Evolutionary conservation across 1,140 invertebrate species (phyloP).

Genomic region (Euura lappo): DNA sequence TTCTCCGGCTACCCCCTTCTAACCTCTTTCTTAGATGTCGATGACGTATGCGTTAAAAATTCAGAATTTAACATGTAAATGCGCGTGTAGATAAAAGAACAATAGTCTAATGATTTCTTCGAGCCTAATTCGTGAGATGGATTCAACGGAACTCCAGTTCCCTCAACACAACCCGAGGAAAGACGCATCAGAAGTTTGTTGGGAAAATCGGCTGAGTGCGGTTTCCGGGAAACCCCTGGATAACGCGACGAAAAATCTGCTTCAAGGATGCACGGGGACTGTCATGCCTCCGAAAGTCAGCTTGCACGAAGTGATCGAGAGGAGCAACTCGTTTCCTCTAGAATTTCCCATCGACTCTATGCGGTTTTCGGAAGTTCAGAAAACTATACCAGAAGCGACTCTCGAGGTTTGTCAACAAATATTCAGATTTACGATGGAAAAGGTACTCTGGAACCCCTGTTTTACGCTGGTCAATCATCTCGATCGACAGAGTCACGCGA

Average conservation of each 20-base stretch:
- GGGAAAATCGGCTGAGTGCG: neutral
- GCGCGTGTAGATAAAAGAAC: no score
- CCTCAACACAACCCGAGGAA: neutral
- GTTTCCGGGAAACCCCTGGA: neutral
- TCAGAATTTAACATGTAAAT: no score
- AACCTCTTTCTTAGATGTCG: no score
- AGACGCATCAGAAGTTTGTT: neutral
- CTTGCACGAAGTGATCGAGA: constrained; percentile 26
- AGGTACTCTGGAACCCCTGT: neutral
- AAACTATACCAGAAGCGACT: constrained; percentile 17
- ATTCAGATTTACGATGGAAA: neutral
- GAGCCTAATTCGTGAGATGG: no score
- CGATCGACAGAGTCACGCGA: constrained; percentile 9
- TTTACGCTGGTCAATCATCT: neutral
- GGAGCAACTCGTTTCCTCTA: constrained; percentile 36
- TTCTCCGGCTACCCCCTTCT: no score
- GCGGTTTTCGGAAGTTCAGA: constrained; percentile 32
- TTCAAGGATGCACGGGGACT: neutral
- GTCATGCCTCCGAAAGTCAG: neutral
- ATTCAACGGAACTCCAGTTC: no score
- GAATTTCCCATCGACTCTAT: constrained; percentile 35
- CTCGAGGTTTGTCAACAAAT: constrained; percentile 21
- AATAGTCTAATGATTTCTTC: no score
- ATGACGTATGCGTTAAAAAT: no score
- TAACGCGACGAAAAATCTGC: neutral